A percentile compares a stretch with the other conserved stretches of the same genome.
phyloP scores from a whole-genome alignment of 2,888 invertebrate genomes.

The Stenolophus ochropezus region DNA sequence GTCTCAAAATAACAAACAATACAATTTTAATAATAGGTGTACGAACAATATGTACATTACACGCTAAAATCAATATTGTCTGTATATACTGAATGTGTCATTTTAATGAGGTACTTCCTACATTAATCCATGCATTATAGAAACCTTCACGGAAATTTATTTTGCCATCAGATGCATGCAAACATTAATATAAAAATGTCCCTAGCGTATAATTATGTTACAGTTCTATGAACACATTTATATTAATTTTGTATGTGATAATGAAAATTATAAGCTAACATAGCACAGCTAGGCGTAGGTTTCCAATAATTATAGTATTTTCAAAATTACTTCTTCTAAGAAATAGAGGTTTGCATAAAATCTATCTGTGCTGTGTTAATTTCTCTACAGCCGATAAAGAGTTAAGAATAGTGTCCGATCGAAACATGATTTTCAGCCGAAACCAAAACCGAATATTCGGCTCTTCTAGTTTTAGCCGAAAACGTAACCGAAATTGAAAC shows the following conservation, averaged over 20 bases:
- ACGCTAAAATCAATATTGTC: neutral
- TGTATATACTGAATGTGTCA: neutral
- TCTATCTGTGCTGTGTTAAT: neutral
- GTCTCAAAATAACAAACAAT: neutral
- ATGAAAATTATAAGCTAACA: neutral
- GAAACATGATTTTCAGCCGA: too few species aligned
- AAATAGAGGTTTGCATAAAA: neutral
- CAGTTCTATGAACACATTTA: neutral
- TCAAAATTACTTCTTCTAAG: conserved; percentile 57
- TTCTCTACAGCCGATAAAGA: too few species aligned
- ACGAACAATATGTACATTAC: neutral
- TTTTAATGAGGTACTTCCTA: neutral
- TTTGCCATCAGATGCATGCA: neutral
- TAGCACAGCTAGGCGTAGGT: neutral
- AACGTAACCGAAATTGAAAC: too few species aligned
- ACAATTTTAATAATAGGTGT: neutral
- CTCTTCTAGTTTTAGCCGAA: too few species aligned
- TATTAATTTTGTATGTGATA: neutral
- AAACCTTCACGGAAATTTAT: neutral
- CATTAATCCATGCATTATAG: neutral
- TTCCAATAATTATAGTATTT: neutral
- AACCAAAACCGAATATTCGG: too few species aligned
- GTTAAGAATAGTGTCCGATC: too few species aligned
- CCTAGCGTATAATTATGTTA: neutral
- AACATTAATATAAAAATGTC: neutral